Conservation (phyloP, 2,888 invertebrate species). For the Epinotia ramella region DNA sequence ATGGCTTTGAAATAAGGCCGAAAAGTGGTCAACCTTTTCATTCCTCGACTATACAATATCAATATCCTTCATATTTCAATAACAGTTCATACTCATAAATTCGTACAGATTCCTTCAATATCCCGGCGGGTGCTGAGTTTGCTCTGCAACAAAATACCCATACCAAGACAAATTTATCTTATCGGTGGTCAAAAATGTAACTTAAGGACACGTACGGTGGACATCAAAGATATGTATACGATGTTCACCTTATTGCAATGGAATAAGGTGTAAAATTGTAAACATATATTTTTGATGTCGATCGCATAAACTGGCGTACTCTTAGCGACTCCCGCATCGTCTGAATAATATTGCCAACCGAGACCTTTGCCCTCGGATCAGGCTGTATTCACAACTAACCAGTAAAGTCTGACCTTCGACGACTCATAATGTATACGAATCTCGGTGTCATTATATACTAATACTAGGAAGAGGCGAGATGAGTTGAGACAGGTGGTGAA, state of each 20-base stretch:
- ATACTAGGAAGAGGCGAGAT: no score
- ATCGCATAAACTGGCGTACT: not conserved
- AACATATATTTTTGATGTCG: not conserved
- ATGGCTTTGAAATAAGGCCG: no score
- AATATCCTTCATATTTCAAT: constrained; percentile 36
- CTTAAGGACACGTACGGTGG: not conserved
- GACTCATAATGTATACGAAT: not conserved
- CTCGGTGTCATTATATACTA: not conserved
- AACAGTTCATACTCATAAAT: constrained; percentile 40
- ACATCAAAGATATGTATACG: not conserved
- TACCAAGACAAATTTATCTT: constrained; percentile 9
- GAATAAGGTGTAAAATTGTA: not conserved
- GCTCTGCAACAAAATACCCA: constrained; percentile 17
- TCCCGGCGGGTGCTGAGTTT: constrained; percentile 29
- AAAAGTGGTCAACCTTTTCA: no score
- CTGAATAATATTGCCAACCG: constrained; percentile 7
- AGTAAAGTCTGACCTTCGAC: not conserved
- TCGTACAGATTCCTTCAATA: constrained; percentile 32
- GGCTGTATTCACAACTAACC: not conserved
- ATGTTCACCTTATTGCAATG: not conserved
- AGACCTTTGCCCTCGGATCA: constrained; percentile 15
- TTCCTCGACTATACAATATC: no score
- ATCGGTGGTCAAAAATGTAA: constrained; percentile 13
- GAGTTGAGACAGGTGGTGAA: no score
- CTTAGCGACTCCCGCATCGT: constrained; percentile 2